Evolutionary conservation across 1,140 invertebrate species (phyloP), one percentile per base, ranked within the genome.

Genomic region (Macrocentrus cingulum): DNA sequence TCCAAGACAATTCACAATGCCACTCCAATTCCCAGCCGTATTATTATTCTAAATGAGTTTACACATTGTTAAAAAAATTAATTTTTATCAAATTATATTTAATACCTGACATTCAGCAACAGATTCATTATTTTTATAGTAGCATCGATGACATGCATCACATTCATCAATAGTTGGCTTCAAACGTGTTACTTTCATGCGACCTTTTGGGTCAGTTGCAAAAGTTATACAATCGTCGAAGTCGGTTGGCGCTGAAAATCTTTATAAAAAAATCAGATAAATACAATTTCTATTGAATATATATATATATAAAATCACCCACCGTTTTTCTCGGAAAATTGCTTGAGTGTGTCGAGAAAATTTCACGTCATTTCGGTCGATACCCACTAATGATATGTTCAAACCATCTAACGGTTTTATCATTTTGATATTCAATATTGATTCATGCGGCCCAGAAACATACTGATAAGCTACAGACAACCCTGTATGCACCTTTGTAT

Each of bases 401-500:
- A 73, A 83, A 46, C 67, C 74, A 59, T 80, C 72, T 5, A 89
- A 66, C 0, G 70, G 56, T 39, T 80, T 82, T 2, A 81, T 76
- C 15, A 80, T 75, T 56, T 85, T 79, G 0, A 90, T 75, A 13
- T 75, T 67, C 32, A 81, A 75, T 1, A 84, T 79, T 79, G 91
- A 85, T 70, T 92, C 89, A 67, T 88, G 83, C 2, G 86, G 85
- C 29, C 88, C 84, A 34, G 81, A 75, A 6, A 84, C 77, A 50
- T 79, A 66, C 2, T 79, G 70, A 64, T 87, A 72, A 42, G 81
- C 70, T 59, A 81, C 75, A 32, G 85, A 79, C 41, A 83, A 73
- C n/a, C 91, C 91, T 41, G 91, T 66, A 2, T 90, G 58, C 0
- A 84, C 88, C 11, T 81, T 79, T 7, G 88, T 80, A 59, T 86